Evolutionary conservation across 2,888 invertebrate species (phyloP).

Genomic region (Matsumyia berberina): DNA sequence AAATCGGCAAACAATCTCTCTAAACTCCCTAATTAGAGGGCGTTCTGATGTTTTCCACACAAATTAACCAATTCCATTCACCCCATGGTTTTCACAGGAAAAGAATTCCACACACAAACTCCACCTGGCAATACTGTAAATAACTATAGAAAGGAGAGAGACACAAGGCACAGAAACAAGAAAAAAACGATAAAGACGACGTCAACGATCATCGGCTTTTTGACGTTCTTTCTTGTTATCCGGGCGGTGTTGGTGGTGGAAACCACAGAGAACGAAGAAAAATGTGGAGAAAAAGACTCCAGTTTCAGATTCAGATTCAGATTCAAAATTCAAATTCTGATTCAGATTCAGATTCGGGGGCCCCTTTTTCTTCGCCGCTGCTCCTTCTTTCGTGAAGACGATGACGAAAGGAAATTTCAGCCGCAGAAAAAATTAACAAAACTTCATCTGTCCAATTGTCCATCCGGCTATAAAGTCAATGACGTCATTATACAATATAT

Average conservation of each 20-base stretch:
- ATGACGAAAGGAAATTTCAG: background rate
- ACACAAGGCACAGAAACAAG: constrained; percentile 20
- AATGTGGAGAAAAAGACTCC: constrained; percentile 37
- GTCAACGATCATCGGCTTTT: constrained; percentile 75
- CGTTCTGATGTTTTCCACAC: constrained; percentile 13
- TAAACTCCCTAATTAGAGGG: constrained; percentile 33
- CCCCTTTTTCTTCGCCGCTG: constrained; percentile 11
- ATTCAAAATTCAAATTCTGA: constrained; percentile 18
- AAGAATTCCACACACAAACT: background rate
- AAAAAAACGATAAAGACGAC: constrained; percentile 44
- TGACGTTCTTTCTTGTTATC: constrained; percentile 74
- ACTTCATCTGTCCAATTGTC: background rate
- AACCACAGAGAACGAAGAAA: constrained; percentile 68
- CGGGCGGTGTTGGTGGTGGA: constrained; percentile 64
- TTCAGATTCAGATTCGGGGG: constrained; percentile 21
- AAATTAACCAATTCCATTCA: constrained; percentile 16
- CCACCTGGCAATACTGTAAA: constrained; percentile 68
- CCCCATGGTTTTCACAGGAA: background rate
- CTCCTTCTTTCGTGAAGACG: background rate
- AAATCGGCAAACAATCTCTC: background rate
- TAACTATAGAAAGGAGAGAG: constrained; percentile 32
- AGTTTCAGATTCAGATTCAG: constrained; percentile 32
- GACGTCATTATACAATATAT: constrained; percentile 52
- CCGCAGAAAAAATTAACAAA: background rate
- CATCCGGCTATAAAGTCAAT: constrained; percentile 28